Evolutionary conservation across 2,888 invertebrate species (phyloP).

Genomic region (Philhelius pedissequus): DNA sequence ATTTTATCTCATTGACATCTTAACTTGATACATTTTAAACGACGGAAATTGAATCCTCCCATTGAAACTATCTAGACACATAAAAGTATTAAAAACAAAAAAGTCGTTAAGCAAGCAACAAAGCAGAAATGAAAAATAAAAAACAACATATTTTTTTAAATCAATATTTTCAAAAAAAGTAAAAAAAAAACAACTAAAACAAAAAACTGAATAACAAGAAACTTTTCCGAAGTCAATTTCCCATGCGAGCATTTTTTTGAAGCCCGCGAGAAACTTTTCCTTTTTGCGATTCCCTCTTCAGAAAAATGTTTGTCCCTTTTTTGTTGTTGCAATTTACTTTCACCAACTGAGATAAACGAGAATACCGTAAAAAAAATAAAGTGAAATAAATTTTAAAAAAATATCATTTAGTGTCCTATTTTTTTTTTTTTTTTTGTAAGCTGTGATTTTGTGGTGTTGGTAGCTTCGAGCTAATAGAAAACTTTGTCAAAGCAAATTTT

Average conservation of each 20-base stretch:
- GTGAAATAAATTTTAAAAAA: background rate
- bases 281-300: background rate
- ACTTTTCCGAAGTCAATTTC: constrained; percentile 28
- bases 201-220: background rate
- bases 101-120: background rate
- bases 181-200: background rate
- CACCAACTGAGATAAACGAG: background rate
- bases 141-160: constrained; percentile 1
- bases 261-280: constrained; percentile 14
- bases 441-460: constrained; percentile 2
- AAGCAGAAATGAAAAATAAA: background rate
- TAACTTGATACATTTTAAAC: background rate
- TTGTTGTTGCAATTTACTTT: background rate
- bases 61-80: background rate
- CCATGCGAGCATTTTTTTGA: constrained; percentile 13
- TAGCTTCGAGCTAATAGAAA: constrained; percentile 26
- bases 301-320: background rate
- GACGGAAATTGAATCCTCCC: background rate
- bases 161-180: background rate
- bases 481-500: constrained; percentile 29
- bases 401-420: background rate
- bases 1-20: background rate
- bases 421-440: background rate
- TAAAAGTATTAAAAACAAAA: background rate
- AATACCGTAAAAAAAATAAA: background rate